Conservation (phyloP, 53 echinoderm and acorn worm species). For the Zoroaster sp. region DNA sequence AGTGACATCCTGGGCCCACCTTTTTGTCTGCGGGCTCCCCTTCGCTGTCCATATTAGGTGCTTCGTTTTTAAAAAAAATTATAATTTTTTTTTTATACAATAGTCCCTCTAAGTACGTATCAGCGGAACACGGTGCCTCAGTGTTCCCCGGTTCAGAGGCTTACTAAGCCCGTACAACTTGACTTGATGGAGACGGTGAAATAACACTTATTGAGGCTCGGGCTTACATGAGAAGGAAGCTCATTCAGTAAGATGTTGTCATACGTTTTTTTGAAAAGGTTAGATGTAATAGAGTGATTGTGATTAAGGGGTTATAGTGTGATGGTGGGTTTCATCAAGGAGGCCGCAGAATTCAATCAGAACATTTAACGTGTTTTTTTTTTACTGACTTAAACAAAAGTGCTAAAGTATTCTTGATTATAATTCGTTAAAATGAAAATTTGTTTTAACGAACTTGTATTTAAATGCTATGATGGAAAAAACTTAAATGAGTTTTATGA, state of each 20-base stretch:
- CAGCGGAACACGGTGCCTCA: neutral
- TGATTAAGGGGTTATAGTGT: neutral
- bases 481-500: too few species aligned
- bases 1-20: neutral
- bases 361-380: too few species aligned
- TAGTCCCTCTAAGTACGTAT: slow-evolving; percentile 10
- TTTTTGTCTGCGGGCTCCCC: neutral
- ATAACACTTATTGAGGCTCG: neutral
- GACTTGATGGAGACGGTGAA: neutral
- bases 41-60: slow-evolving; percentile 1
- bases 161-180: neutral
- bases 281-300: neutral
- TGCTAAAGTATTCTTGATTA: too few species aligned
- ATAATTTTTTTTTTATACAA: too few species aligned
- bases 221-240: neutral
- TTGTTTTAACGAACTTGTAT: too few species aligned
- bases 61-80: slow-evolving; percentile 43
- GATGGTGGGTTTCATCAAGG: neutral
- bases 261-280: neutral
- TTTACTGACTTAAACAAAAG: too few species aligned
- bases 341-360: too few species aligned
- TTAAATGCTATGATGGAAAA: too few species aligned
- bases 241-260: neutral
- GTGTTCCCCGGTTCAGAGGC: slow-evolving; percentile 7
- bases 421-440: too few species aligned